Conservation (phyloP, 2,797 vertebrate species). For the Aphelocoma californica region DNA sequence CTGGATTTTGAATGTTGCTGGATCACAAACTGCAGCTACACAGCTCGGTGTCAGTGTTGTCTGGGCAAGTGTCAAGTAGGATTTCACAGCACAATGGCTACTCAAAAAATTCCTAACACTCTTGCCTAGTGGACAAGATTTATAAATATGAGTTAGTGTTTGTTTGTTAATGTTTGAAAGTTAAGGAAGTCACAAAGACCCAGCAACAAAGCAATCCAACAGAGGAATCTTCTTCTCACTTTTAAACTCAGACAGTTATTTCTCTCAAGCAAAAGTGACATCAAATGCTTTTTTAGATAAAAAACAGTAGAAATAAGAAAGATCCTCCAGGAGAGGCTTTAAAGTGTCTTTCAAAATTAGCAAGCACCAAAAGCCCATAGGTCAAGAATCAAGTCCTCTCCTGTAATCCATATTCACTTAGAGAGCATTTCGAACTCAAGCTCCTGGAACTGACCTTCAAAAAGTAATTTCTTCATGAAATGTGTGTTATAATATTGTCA, state of each 20-base stretch:
- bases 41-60: background rate
- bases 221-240: conserved; percentile 40
- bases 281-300: conserved; percentile 52
- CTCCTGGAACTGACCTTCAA: conserved; percentile 28
- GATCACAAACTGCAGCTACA: background rate
- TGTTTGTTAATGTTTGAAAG: conserved; percentile 23
- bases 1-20: background rate
- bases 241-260: conserved; percentile 34
- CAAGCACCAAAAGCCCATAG: conserved; percentile 16
- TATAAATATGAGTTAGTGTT: conserved; percentile 44
- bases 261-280: conserved; percentile 43
- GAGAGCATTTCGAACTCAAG: background rate
- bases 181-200: conserved; percentile 43
- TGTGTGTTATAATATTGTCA: background rate
- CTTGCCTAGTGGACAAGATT: background rate
- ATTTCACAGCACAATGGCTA: background rate
- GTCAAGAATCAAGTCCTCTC: conserved; percentile 14
- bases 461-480: conserved; percentile 25
- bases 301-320: conserved; percentile 34
- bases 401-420: background rate
- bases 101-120: background rate
- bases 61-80: background rate
- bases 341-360: conserved; percentile 52
- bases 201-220: conserved; percentile 41
- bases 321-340: background rate